Evolutionary conservation across 2,888 invertebrate genomes (phyloP), one percentile per base, ranked within the genome.

Genomic region (Napeogenes inachia): DNA sequence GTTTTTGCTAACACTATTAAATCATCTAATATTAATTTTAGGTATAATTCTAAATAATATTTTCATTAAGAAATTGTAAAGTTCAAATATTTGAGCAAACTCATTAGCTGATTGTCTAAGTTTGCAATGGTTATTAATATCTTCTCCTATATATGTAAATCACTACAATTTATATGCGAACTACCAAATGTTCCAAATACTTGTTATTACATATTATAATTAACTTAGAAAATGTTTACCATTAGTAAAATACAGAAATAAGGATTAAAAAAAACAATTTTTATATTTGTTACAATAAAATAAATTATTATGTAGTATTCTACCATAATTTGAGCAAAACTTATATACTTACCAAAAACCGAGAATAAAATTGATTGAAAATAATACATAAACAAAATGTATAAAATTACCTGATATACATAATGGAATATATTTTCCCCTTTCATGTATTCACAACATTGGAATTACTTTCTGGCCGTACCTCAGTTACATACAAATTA

Each of bases 61-160:
- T 10, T 50, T 50, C 50, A 50, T 50, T 50, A 10, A 21, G 50
- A 50, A 50, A 30, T 50, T 6, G 2, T 12, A 30, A 10, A 50
- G 50, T 30, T 21, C 8, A 30, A 50, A 50, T 30, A 50, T 50
- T 30, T 50, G 21, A 21, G 10, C 13, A 56, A 53, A 56, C 56
- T 63, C 76, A 77, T 79, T 77, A 76, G 73, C 21, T 54, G 63
- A 79, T 76, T 75, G 75, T 67, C 70, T 74, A 79, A 78, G 67
- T 78, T 79, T 68, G 54, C 63, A 72, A 71, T 74, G 69, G 71
- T 65, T 69, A 69, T 68, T 70, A 68, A 71, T 61, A 55, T 54
- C 35, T 46, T 65, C 63, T 67, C 45, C 45, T 45, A 42, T 38
- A 57, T n/a, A 42, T 12, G 50, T 57, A 57, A 50, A 55, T 57